phyloP scores from a whole-genome alignment of 2,888 invertebrate species.

The Sericinus montela region DNA sequence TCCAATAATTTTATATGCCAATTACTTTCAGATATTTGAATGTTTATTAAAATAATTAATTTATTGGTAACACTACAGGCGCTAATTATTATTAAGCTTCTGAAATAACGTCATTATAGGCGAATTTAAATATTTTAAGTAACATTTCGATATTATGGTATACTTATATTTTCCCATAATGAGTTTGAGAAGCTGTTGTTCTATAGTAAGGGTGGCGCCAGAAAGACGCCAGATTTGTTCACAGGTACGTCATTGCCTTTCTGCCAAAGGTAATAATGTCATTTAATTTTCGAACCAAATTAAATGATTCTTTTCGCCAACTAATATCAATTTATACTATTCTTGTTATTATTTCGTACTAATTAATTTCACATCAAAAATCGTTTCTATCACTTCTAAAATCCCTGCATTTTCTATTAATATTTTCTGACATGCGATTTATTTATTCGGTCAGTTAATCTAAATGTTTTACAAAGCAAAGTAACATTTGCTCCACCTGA shows the following conservation, averaged over 20 bases:
- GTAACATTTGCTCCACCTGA: conserved; percentile 66
- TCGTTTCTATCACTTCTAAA: no score
- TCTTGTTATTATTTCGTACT: no score
- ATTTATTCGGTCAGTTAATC: conserved; percentile 49
- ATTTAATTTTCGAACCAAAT: conserved; percentile 16
- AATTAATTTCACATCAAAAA: no score
- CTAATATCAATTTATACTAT: not conserved
- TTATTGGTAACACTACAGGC: no score
- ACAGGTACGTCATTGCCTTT: conserved; percentile 42
- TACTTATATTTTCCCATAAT: conserved; percentile 6
- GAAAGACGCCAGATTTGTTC: conserved; percentile 44
- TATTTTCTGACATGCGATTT: conserved; percentile 21
- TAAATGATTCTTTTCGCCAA: conserved; percentile 5
- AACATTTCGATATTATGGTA: no score
- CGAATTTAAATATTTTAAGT: no score
- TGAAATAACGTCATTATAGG: no score
- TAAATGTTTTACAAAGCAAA: conserved; percentile 67
- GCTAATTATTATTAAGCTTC: no score
- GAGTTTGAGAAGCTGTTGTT: conserved; percentile 41
- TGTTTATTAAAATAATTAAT: no score
- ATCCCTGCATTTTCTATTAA: conserved; percentile 2
- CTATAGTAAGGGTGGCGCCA: conserved; percentile 54
- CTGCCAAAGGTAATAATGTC: conserved; percentile 16
- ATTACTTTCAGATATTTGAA: no score
- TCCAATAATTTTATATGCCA: no score